Evolutionary conservation across 2,888 invertebrate species (phyloP).

Genomic region (Tubiluchus corallicola): DNA sequence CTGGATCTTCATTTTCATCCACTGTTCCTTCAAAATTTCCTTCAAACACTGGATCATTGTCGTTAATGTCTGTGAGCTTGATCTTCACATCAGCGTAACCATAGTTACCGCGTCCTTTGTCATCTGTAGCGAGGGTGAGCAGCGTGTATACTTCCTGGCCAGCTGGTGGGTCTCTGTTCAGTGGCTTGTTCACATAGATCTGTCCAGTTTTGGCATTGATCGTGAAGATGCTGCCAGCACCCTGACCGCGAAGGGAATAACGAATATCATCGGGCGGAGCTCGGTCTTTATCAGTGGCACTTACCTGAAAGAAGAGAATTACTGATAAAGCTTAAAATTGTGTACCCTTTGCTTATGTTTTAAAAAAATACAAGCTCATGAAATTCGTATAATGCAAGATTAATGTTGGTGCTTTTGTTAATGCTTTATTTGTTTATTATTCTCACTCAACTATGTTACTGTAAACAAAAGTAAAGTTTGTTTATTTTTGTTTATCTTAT

Average conservation of each 20-base stretch:
- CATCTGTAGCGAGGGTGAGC: conserved; percentile 18
- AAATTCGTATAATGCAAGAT: no score
- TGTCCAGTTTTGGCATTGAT: conserved; percentile 87
- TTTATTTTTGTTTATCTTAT: no score
- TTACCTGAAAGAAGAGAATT: conserved; percentile 47
- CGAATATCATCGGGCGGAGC: conserved; percentile 86
- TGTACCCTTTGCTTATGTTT: no score
- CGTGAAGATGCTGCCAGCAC: conserved; percentile 86
- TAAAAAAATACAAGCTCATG: no score
- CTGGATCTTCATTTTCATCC: conserved; percentile 81
- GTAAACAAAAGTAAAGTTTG: no score
- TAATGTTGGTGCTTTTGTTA: no score
- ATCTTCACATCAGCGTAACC: conserved; percentile 89
- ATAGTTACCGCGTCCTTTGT: conserved; percentile 21
- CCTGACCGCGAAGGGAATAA: conserved; percentile 84
- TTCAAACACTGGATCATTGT: conserved; percentile 91
- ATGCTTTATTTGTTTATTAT: no score
- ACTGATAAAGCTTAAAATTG: no score
- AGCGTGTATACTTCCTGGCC: conserved; percentile 45
- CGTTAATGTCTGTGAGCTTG: conserved; percentile 89
- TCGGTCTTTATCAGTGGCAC: conserved; percentile 85
- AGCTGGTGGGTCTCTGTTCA: conserved; percentile 90
- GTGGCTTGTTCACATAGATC: conserved; percentile 70
- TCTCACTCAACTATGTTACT: no score
- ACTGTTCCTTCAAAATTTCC: conserved; percentile 86